Percentiles rank a stretch among this genome's conserved stretches.
Evolutionary conservation across 2,797 vertebrate genomes (phyloP).

Genomic region (Onychomys leucogaster): DNA sequence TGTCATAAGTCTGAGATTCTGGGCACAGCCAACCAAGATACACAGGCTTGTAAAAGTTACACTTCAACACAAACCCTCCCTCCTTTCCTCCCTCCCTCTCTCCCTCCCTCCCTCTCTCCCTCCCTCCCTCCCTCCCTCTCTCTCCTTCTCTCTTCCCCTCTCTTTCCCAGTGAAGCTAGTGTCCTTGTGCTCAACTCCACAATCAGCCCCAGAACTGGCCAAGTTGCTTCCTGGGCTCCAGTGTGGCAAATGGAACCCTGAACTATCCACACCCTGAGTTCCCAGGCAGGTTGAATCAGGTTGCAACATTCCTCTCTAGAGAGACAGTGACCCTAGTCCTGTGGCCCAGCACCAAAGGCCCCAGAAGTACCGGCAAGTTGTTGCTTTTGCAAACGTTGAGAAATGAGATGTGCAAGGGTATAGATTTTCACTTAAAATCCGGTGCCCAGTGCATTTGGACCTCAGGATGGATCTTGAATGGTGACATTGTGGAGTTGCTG

Average conservation of each 20-base stretch:
- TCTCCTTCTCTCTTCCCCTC: accelerated
- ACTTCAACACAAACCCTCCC: neutral
- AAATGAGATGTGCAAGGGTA: slow-evolving; percentile 30
- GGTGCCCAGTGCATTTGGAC: slow-evolving; percentile 29
- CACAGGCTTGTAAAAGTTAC: neutral
- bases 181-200: neutral
- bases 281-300: neutral
- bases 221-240: neutral
- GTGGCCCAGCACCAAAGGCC: slow-evolving; percentile 61
- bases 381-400: slow-evolving; percentile 64
- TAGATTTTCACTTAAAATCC: slow-evolving; percentile 74
- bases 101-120: neutral
- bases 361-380: slow-evolving; percentile 48
- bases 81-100: neutral
- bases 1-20: neutral
- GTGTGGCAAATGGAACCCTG: neutral
- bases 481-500: slow-evolving; percentile 60
- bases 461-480: slow-evolving; percentile 67
- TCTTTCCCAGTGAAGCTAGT: neutral
- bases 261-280: neutral
- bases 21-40: neutral
- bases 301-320: neutral
- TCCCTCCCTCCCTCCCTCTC: no score
- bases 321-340: neutral
- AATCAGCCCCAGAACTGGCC: neutral